These are phyloP conservation scores for Caenorhabditis angaria DNA, from an alignment of 2,888 invertebrate species.

Conservation along the genomic window DNA sequence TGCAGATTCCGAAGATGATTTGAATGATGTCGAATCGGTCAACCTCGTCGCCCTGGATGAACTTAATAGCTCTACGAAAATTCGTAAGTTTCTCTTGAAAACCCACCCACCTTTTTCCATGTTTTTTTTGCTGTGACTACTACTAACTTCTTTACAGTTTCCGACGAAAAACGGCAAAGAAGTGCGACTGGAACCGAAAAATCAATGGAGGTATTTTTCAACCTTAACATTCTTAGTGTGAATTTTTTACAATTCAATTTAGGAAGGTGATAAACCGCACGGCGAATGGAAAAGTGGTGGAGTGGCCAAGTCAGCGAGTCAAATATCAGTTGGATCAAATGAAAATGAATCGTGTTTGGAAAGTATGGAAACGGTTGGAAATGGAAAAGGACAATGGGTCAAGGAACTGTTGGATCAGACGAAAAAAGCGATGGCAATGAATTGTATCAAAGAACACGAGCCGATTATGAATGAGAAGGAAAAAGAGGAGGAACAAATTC, in stretches of 20 bases:
- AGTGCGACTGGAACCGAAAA: constrained; percentile 52
- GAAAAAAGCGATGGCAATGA: constrained; percentile 55
- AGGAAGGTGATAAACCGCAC: constrained; percentile 55
- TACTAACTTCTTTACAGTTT: constrained; percentile 19
- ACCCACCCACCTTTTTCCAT: constrained; percentile 6
- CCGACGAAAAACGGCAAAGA: constrained; percentile 48
- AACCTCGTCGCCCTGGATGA: constrained; percentile 70
- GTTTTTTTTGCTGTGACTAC: constrained; percentile 11
- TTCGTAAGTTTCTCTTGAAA: constrained; percentile 30
- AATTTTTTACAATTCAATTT: constrained; percentile 10
- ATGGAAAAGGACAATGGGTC: constrained; percentile 68
- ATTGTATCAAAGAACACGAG: constrained; percentile 49
- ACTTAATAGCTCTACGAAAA: constrained; percentile 51
- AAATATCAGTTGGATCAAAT: constrained; percentile 53
- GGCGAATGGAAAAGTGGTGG: constrained; percentile 41
- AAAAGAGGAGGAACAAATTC: constrained; percentile 23
- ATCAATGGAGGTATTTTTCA: constrained; percentile 47
- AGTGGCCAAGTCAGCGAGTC: constrained; percentile 48
- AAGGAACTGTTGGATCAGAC: constrained; percentile 61
- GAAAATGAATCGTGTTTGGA: constrained; percentile 52
- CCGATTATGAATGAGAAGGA: constrained; percentile 18
- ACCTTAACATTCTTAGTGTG: constrained; percentile 2
- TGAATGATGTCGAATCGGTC: constrained; percentile 64
- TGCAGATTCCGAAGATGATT: constrained; percentile 59
- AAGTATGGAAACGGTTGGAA: constrained; percentile 61